These are phyloP conservation scores for Poecilia picta DNA, from an alignment of 2,797 vertebrate genomes.

Conservation along the genomic window DNA sequence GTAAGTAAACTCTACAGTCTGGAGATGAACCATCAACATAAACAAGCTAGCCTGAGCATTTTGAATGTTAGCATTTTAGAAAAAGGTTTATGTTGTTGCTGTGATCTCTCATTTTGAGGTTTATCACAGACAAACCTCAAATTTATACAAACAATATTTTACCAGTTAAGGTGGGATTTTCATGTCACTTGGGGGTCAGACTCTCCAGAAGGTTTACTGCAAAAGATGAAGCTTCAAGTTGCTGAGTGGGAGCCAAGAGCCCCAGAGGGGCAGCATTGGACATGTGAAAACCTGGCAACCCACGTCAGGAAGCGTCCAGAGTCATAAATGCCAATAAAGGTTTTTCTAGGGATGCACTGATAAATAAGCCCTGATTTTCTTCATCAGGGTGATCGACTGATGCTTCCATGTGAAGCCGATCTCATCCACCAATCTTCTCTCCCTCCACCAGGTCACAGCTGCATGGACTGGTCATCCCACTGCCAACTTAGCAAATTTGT, in stretches of 20 bases:
- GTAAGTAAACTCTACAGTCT: slow-evolving; percentile 77
- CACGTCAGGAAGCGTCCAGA: background rate
- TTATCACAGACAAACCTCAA: background rate
- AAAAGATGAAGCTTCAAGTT: background rate
- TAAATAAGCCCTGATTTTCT: background rate
- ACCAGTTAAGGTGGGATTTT: background rate
- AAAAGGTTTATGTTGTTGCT: background rate
- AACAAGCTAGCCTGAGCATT: background rate
- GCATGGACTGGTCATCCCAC: too few species aligned
- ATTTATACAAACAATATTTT: background rate
- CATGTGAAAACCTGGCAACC: background rate
- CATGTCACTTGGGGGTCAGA: background rate
- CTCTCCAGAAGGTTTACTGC: background rate
- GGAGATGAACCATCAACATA: background rate
- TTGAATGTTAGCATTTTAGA: background rate
- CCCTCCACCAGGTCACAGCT: background rate
- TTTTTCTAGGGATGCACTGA: background rate
- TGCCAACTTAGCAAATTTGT: background rate
- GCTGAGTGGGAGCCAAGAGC: background rate
- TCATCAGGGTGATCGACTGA: background rate
- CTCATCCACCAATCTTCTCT: background rate
- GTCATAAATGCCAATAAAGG: background rate
- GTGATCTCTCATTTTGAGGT: background rate
- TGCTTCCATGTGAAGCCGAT: background rate
- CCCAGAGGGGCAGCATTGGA: background rate